Base-by-base conservation (phyloP, 1,140 invertebrate species). In the Diorhabda elongata region DNA sequence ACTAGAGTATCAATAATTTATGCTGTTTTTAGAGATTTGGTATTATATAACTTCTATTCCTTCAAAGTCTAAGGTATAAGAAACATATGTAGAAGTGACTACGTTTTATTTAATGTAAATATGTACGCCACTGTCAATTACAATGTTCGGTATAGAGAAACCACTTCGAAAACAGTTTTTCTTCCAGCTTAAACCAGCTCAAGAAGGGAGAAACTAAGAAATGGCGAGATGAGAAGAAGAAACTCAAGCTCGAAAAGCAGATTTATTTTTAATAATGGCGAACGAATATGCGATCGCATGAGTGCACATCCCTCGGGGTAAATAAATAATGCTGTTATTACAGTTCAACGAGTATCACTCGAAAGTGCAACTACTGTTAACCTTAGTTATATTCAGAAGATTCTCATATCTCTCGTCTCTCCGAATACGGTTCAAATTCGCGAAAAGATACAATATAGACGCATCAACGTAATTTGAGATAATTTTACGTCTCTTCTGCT, bases 281-380 rank as follows among this genome's bases (percentile, higher is more conserved):
- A 73, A 73, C 75, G 74, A 74, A 78, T 74, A 71, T 64, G 68
- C 66, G 67, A 74, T 75, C 73, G 75, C 77, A 75, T 73, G 76
- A 75, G 67, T 72, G 75, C 72, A 76, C 75, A 73, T 74, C 74
- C 74, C 74, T 67, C 68, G 52, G 75, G 75, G 76, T 80, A 79
- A 80, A 79, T 80, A 79, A 80, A 79, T 80, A 79, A 79, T 78
- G 76, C 77, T 76, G 76, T 80, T 79, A 78, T 79, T 77, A 79
- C 78, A 74, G 74, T 66, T 74, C 73, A 72, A 65, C 74, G 77
- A 73, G 69, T 76, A 75, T 75, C 71, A 73, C 68, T 64, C 56
- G n/a, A 62, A 62, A 52, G 41, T 69, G 69, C 69, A 63, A 61
- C 58, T 71, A 67, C 73, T 66, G 69, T 64, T 61, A 64, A 66